phyloP scores from a whole-genome alignment of 2,888 invertebrate genomes.

The Hypercompe scribonia region DNA sequence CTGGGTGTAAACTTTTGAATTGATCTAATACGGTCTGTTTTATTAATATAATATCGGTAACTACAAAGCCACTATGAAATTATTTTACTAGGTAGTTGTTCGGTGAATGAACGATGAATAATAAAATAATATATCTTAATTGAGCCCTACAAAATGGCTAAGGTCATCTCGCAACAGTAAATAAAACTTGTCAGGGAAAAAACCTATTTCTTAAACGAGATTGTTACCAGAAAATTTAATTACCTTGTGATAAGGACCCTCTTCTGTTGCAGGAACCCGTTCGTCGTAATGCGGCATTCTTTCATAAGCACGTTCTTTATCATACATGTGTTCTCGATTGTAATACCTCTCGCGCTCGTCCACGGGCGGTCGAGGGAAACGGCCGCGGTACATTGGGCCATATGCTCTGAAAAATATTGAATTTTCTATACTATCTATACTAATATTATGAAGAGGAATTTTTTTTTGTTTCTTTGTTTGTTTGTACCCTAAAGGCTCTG shows the following conservation, averaged over 20 bases:
- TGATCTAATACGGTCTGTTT: neutral
- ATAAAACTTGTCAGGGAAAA: neutral
- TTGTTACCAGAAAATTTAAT: neutral
- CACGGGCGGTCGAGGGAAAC: slow-evolving; percentile 60
- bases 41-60: neutral
- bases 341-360: slow-evolving; percentile 78
- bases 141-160: neutral
- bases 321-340: slow-evolving; percentile 73
- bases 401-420: slow-evolving; percentile 54
- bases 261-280: slow-evolving; percentile 66
- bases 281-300: slow-evolving; percentile 77
- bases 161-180: neutral
- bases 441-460: no score
- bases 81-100: no score
- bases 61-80: neutral
- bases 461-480: no score
- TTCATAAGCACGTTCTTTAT: slow-evolving; percentile 73
- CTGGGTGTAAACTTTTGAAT: no score
- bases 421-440: no score
- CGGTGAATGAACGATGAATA: no score
- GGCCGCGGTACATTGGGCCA: slow-evolving; percentile 75
- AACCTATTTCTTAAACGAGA: no score
- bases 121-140: neutral
- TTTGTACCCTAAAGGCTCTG: no score
- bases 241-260: slow-evolving; percentile 76